phyloP scores from a whole-genome alignment of 2,888 invertebrate genomes.

The Tortricodes alternella region DNA sequence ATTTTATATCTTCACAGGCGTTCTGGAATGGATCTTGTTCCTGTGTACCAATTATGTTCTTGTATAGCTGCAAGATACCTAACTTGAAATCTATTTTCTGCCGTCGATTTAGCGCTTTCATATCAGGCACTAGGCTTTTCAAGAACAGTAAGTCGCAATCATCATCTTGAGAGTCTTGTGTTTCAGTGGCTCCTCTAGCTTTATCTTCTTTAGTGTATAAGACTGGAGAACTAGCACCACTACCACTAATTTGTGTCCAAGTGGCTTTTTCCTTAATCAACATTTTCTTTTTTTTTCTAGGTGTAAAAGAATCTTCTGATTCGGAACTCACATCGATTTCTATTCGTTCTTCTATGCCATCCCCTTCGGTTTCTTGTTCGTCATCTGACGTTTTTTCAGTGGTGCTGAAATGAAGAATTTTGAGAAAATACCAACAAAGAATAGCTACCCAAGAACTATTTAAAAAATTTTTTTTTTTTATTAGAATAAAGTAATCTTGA shows the following conservation, averaged over 20 bases:
- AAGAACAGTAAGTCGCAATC: conserved; percentile 16
- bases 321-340: too few relatives aligned
- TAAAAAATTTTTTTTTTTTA: too few relatives aligned
- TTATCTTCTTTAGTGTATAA: too few relatives aligned
- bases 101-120: conserved; percentile 2
- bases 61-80: conserved; percentile 15
- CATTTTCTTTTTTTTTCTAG: neutral
- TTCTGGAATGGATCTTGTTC: neutral
- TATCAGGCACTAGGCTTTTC: conserved; percentile 8
- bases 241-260: too few relatives aligned
- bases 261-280: neutral
- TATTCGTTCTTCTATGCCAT: neutral
- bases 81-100: conserved; percentile 23
- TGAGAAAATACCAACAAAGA: neutral
- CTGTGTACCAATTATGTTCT: neutral
- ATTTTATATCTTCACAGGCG: neutral
- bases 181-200: neutral
- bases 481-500: too few relatives aligned
- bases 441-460: neutral
- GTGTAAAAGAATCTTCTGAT: neutral
- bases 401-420: neutral
- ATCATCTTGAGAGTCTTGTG: neutral
- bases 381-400: neutral
- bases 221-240: too few relatives aligned
- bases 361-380: neutral